A percentile compares a stretch with the other conserved stretches of the same genome.
phyloP scores from a whole-genome alignment of 1,140 invertebrate species.

The Aphelenchoides avenae region DNA sequence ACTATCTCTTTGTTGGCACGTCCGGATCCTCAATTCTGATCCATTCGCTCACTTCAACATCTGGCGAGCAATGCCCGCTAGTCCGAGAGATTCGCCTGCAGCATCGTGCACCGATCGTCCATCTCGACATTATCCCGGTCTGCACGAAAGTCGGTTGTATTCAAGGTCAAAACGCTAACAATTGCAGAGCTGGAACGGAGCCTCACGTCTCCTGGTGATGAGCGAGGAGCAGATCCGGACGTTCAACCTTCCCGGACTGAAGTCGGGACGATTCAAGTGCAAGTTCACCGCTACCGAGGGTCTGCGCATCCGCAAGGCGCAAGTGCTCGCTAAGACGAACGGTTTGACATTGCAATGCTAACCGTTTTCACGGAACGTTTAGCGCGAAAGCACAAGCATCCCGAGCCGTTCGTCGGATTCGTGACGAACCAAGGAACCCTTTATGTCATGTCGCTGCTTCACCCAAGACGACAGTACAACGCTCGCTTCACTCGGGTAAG shows the following conservation, averaged over 20 bases:
- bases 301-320: conserved; percentile 23
- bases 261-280: conserved; percentile 22
- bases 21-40: conserved; percentile 31
- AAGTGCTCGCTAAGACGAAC: conserved; percentile 4
- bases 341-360: conserved; percentile 1
- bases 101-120: conserved; percentile 37
- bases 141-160: background rate
- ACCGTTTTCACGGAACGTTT: background rate
- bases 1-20: conserved; percentile 37
- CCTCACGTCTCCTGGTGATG: conserved; percentile 30
- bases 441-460: conserved; percentile 17
- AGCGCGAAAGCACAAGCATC: conserved; percentile 8
- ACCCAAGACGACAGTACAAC: conserved; percentile 4
- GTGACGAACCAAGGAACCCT: conserved; percentile 31
- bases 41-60: conserved; percentile 23
- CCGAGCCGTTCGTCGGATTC: conserved; percentile 19
- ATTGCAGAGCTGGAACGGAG: background rate
- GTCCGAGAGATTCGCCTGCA: conserved; percentile 33
- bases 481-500: conserved; percentile 19
- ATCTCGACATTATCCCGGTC: conserved; percentile 25
- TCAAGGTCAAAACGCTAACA: conserved; percentile 9
- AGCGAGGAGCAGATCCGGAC: conserved; percentile 40
- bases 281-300: conserved; percentile 36
- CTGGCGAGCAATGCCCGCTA: conserved; percentile 23
- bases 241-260: conserved; percentile 34